Conservation (phyloP, 2,888 invertebrate species). For the Dasysyrphus tricinctus region DNA sequence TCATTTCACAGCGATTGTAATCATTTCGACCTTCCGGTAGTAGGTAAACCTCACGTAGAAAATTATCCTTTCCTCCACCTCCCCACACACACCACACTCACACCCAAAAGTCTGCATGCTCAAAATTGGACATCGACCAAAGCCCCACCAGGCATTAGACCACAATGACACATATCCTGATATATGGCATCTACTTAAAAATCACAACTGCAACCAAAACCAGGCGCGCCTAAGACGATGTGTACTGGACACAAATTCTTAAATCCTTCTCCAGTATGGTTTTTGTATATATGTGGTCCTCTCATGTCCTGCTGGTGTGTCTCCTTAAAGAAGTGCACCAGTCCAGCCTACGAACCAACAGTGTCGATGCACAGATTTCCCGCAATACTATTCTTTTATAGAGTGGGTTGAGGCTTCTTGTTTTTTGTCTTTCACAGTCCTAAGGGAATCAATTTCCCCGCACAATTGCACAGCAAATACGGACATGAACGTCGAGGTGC, state of each 20-base stretch:
- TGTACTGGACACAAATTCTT: conserved; percentile 73
- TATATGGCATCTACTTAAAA: conserved; percentile 71
- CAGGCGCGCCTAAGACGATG: conserved; percentile 71
- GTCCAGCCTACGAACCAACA: conserved; percentile 35
- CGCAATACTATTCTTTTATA: neutral
- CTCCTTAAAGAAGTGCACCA: conserved; percentile 41
- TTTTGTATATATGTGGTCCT: conserved; percentile 5
- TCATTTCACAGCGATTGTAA: conserved; percentile 75
- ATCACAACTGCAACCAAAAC: conserved; percentile 73
- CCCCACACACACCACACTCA: neutral
- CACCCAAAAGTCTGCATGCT: conserved; percentile 13
- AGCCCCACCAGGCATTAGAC: conserved; percentile 68
- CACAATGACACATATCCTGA: conserved; percentile 75
- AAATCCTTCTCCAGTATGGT: conserved; percentile 58
- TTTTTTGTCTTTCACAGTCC: conserved; percentile 52
- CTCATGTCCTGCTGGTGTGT: conserved; percentile 16
- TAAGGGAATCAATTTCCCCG: conserved; percentile 74
- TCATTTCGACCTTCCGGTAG: conserved; percentile 72
- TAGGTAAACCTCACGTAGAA: conserved; percentile 69
- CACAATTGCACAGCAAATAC: conserved; percentile 72
- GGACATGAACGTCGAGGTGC: conserved; percentile 60
- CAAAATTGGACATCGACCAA: conserved; percentile 69
- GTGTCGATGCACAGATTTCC: conserved; percentile 68
- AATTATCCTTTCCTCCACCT: neutral
- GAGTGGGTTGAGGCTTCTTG: neutral